Base-by-base conservation (phyloP, 2,888 invertebrate genomes). In the Thymelicus lineola region DNA sequence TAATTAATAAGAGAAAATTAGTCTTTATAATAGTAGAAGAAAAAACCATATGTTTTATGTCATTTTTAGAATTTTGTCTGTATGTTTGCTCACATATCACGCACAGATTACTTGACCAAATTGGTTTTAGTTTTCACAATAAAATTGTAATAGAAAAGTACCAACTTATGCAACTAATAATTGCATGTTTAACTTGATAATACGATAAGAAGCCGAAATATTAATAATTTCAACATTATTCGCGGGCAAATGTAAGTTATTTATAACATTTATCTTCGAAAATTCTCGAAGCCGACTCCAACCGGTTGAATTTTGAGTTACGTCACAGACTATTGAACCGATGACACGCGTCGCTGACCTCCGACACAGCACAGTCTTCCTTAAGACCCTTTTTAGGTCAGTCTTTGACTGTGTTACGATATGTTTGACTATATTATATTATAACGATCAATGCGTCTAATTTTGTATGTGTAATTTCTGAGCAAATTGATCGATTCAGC, bases 251-350 rank as follows among this genome's bases (percentile, higher is more conserved):
- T 5, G 1, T 28, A 5, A 48, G n/a, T 48, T n/a, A 15, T 9
- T 7, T 5, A 15, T 10, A 53, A n/a, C 12, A 48, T 17, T 6
- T 63, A 15, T 59, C 48, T 72, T 45, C 50, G 60, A 66, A 50
- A 61, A 61, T 61, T 48, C 72, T 66, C 61, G 53, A 28, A 57
- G 58, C 55, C 69, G 63, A 68, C 79, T 77, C 73, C 73, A 81
- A 86, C 86, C 82, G 86, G 86, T 83, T 75, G 64, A 60, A 73
- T 91, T 91, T 83, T 75, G 64, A 59, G 73, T 91, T 91, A 86
- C 88, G 79, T 89, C 88, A 90, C 77, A 82, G 84, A 80, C 71
- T 85, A 80, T 85, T 86, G 86, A 87, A 86, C 85, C 81, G 79
- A 75, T 77, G 82, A 79, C 81, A 77, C 81, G 77, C 77, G 80